A percentile compares a stretch with the other conserved stretches of the same genome.
Evolutionary conservation across 2,113 vertebrate genomes (phyloP).

Genomic region (Sardina pilchardus): DNA sequence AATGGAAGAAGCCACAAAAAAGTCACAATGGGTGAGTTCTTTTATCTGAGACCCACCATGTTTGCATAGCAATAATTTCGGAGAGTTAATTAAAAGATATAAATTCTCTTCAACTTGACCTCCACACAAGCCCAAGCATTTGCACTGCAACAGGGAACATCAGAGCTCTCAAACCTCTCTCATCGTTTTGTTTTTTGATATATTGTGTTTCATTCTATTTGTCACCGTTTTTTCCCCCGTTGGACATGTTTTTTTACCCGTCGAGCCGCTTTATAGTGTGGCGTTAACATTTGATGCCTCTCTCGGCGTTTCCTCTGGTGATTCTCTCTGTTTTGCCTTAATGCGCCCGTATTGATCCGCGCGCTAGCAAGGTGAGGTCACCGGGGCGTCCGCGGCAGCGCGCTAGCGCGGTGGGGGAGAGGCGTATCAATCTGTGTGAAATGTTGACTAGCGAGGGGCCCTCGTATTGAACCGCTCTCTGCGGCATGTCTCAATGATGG

Average conservation of each 20-base stretch:
- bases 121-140: background rate
- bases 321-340: conserved; percentile 2
- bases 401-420: background rate
- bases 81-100: background rate
- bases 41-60: background rate
- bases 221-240: background rate
- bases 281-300: background rate
- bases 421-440: conserved; percentile 26
- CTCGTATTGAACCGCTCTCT: conserved; percentile 14
- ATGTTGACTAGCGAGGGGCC: conserved; percentile 15
- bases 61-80: background rate
- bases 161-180: background rate
- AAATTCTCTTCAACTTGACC: background rate
- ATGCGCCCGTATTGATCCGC: conserved; percentile 26
- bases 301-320: background rate
- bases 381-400: background rate
- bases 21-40: background rate
- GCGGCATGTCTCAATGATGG: conserved; percentile 17
- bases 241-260: background rate
- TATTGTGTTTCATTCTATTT: background rate
- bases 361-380: conserved; percentile 24
- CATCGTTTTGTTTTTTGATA: background rate
- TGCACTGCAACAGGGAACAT: background rate
- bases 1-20: background rate
- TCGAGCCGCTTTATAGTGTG: background rate